These are phyloP conservation scores for Cyaniris semiargus DNA, from an alignment of 2,888 invertebrate species.

Conservation along the genomic window DNA sequence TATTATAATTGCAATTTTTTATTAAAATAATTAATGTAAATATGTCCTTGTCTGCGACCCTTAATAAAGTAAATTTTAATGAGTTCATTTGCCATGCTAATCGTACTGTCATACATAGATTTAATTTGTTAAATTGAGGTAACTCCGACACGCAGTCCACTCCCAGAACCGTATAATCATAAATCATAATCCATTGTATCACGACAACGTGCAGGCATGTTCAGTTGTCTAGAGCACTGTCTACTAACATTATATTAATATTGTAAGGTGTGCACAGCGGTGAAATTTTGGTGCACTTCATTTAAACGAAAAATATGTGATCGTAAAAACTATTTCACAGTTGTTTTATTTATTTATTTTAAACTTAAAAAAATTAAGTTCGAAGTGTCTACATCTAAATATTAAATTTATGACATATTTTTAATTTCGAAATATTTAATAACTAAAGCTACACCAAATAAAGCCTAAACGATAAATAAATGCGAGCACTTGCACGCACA, in stretches of 20 bases:
- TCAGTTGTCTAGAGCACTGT: conserved; percentile 10
- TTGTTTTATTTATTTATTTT: not conserved
- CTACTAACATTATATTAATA: not conserved
- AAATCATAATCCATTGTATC: not conserved
- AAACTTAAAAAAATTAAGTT: not conserved
- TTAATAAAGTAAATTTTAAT: conserved; percentile 1
- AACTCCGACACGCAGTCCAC: conserved; percentile 15
- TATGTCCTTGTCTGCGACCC: not conserved
- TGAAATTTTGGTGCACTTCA: not conserved
- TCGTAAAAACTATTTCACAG: not conserved
- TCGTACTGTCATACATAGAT: conserved; percentile 10
- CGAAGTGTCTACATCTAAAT: not conserved
- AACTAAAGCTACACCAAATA: not conserved
- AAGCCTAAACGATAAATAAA: not conserved
- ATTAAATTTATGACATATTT: no score
- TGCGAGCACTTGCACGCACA: not conserved
- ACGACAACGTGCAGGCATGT: conserved; percentile 6
- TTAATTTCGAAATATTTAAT: not conserved
- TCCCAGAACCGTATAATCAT: conserved; percentile 9
- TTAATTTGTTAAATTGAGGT: conserved; percentile 15
- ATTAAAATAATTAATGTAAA: conserved; percentile 3
- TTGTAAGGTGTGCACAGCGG: not conserved
- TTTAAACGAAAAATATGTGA: not conserved
- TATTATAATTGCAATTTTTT: not conserved
- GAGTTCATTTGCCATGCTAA: conserved; percentile 22